A percentile compares a stretch with the other conserved stretches of the same genome.
These are phyloP conservation scores for Drosophila meridiana DNA, from an alignment of 2,888 invertebrate genomes.

Conservation along the genomic window DNA sequence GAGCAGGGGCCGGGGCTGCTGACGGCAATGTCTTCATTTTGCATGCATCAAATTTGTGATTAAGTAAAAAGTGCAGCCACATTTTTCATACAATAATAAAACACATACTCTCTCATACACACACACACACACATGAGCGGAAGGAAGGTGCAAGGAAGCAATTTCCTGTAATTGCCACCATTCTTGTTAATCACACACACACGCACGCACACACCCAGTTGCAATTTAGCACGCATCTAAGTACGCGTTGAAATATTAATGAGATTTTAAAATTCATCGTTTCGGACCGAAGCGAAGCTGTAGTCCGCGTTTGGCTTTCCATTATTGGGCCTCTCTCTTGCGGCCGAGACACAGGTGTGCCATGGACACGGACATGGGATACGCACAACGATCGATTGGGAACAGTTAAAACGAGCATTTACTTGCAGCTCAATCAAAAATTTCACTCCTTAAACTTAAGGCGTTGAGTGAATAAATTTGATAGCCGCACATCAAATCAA, in stretches of 20 bases:
- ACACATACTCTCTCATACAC: constrained; percentile 15
- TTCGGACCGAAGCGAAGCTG: constrained; percentile 21
- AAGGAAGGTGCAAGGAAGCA: constrained; percentile 83
- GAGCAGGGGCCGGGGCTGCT: constrained; percentile 17
- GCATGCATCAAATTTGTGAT: constrained; percentile 76
- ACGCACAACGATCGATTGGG: constrained; percentile 10
- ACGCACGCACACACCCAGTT: constrained; percentile 35
- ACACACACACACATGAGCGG: constrained; percentile 32
- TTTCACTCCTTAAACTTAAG: constrained; percentile 28
- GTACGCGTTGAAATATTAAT: constrained; percentile 77
- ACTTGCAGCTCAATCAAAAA: constrained; percentile 38
- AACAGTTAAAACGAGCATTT: constrained; percentile 14
- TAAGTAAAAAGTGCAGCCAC: constrained; percentile 76
- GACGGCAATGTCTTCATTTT: constrained; percentile 79
- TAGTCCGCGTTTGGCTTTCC: constrained; percentile 26
- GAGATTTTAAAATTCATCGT: constrained; percentile 61
- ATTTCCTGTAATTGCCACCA: constrained; percentile 83
- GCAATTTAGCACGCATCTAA: constrained; percentile 61
- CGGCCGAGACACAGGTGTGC: constrained; percentile 20
- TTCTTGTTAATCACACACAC: constrained; percentile 80
- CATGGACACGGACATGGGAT: constrained; percentile 25
- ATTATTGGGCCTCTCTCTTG: constrained; percentile 42
- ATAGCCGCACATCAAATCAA: constrained; percentile 41
- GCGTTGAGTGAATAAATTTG: constrained; percentile 46
- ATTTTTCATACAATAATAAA: constrained; percentile 68